phyloP scores from a whole-genome alignment of 2,888 invertebrate species.

The Alcis repandata region DNA sequence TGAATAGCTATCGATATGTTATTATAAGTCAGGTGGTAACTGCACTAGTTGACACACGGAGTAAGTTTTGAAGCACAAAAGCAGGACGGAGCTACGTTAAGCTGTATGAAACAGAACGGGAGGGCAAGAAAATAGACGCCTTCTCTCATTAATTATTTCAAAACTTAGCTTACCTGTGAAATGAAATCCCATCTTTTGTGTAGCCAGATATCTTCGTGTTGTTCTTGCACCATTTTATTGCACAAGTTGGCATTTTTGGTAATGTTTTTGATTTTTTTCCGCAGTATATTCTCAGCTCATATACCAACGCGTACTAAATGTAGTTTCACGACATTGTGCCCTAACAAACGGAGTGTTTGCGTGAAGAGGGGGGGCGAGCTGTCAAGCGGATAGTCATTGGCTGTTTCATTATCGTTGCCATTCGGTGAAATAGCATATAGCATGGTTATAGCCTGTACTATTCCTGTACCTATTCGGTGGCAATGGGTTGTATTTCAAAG shows the following conservation, averaged over 20 bases:
- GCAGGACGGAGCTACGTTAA: background rate
- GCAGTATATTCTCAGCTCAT: background rate
- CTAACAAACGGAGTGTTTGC: background rate
- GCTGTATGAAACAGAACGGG: background rate
- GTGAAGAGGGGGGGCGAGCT: too few species aligned
- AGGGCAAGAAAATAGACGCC: background rate
- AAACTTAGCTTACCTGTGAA: conserved; percentile 17
- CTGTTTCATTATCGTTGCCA: too few species aligned
- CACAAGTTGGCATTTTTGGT: background rate
- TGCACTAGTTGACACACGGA: background rate
- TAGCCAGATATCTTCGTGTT: background rate
- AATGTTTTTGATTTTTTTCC: background rate
- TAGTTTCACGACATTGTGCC: background rate
- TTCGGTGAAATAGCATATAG: too few species aligned
- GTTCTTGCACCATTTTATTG: background rate
- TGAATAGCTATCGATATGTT: background rate
- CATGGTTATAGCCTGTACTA: too few species aligned
- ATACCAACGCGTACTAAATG: background rate
- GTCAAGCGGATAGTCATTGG: too few species aligned
- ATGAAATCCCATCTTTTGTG: conserved; percentile 12
- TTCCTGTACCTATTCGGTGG: too few species aligned
- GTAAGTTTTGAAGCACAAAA: background rate
- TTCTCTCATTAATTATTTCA: background rate
- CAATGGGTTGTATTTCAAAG: too few species aligned
- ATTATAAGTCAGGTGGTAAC: background rate